A percentile compares a stretch with the other conserved stretches of the same genome.
Evolutionary conservation across 1,140 invertebrate species (phyloP).

Genomic region (Bombus soroeensis): DNA sequence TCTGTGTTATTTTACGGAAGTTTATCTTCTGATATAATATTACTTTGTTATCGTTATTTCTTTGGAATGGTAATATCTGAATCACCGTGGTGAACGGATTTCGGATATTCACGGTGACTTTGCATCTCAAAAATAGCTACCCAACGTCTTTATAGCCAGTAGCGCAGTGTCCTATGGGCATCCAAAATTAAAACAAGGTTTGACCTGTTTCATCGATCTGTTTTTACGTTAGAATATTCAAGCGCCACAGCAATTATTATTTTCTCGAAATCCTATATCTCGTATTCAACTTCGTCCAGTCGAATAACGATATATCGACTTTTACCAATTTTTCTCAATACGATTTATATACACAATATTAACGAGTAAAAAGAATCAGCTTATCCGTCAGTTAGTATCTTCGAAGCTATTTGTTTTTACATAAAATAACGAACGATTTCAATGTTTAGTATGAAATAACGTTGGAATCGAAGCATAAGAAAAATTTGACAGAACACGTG

Average conservation of each 20-base stretch:
- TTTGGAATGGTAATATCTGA: background rate
- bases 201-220: background rate
- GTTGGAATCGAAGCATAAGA: background rate
- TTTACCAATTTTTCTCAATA: no score
- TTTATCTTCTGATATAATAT: background rate
- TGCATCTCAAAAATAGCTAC: background rate
- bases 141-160: background rate
- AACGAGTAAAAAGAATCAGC: no score
- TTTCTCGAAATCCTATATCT: background rate
- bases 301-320: no score
- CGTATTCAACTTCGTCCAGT: rapidly evolving
- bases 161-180: background rate
- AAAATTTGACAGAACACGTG: no score
- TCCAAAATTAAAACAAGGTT: background rate
- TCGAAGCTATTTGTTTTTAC: no score
- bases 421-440: no score
- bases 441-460: no score
- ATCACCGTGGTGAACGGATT: background rate
- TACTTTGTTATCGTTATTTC: background rate
- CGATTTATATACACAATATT: no score
- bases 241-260: background rate
- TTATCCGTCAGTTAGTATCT: no score
- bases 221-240: background rate
- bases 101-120: background rate
- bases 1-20: background rate